Conservation (phyloP, 1,140 invertebrate species). For the Phortica variegata region DNA sequence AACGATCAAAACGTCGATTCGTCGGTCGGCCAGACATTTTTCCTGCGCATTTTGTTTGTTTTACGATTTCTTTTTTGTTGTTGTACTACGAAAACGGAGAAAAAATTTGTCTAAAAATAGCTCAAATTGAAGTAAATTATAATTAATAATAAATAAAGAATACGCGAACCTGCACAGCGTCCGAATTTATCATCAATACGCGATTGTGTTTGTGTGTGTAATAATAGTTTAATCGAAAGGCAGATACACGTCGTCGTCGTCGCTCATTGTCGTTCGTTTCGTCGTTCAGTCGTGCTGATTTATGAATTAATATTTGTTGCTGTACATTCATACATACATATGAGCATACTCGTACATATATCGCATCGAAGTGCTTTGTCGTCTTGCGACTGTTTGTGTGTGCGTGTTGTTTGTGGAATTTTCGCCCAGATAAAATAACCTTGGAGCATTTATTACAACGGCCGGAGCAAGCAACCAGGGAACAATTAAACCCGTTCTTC, state of each 20-base stretch:
- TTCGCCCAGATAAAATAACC: too few species aligned
- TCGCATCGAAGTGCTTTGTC: conserved; percentile 14
- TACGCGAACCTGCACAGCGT: too few species aligned
- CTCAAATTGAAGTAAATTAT: conserved; percentile 20
- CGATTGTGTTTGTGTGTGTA: too few species aligned
- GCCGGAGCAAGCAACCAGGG: conserved; percentile 11
- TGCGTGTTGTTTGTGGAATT: conserved; percentile 26
- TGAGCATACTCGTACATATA: too few species aligned
- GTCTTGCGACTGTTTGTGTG: conserved; percentile 25
- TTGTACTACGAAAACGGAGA: too few species aligned
- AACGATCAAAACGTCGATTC: too few species aligned
- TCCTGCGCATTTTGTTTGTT: too few species aligned
- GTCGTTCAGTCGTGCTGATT: conserved; percentile 28
- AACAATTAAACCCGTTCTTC: neutral
- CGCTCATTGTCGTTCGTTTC: conserved; percentile 3
- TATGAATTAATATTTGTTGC: conserved; percentile 42
- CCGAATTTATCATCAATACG: conserved; percentile 15
- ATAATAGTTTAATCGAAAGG: too few species aligned
- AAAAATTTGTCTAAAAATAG: conserved; percentile 15
- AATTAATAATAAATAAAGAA: conserved; percentile 17
- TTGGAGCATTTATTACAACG: conserved; percentile 29
- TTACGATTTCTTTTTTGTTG: too few species aligned
- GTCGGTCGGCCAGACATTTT: too few species aligned
- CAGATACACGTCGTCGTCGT: conserved; percentile 26
- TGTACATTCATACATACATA: too few species aligned